Base-by-base conservation (phyloP, 2,888 invertebrate genomes). In the Tinea trinotella region DNA sequence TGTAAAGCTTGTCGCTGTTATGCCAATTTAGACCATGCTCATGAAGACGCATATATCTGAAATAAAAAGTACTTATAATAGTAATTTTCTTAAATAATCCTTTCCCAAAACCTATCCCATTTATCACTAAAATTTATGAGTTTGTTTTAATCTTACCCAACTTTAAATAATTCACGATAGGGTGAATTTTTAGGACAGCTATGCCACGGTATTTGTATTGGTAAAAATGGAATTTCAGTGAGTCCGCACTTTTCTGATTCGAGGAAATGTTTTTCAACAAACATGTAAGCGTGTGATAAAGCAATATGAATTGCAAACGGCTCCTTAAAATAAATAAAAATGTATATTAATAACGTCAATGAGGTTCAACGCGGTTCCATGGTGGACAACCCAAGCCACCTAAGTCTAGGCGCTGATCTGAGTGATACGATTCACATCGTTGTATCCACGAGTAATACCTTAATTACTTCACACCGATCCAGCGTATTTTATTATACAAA, bases 191-290 rank as follows among this genome's bases (percentile, higher is more conserved):
- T 90, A 35, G 82, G 82, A 48, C 88, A 80, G 0, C 87, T 83
- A 22, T 87, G 64, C 83, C 87, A 89, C 0, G 89, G 87, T 62
- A 82, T 83, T 0, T 76, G 73, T 0, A 83, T 80, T 61, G 87
- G 82, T 7, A 89, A 64, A 59, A 72, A 88, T 36, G 74, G 73
- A 46, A 93, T 90, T 65, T 91, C 91, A 54, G 87, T 87, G 7
- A 92, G 72, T 0, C 89, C 89, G 66, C 92, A 92, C 64, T 92
- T 92, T 65, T 92, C 91, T 57, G 87, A 87, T 62, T 92, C 92
- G 19, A 77, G 76, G 66, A 89, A 92, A n/a, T 87, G 88, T 61
- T 88, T 87, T 54, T 87, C 85, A 2, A 92, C 83, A 0, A 90
- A 61, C 65, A 87, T 87, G 65, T 91, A 91, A 0, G 89, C 89